Conservation (phyloP, 2,888 invertebrate species). For the Cosmorhoe ocellata region DNA sequence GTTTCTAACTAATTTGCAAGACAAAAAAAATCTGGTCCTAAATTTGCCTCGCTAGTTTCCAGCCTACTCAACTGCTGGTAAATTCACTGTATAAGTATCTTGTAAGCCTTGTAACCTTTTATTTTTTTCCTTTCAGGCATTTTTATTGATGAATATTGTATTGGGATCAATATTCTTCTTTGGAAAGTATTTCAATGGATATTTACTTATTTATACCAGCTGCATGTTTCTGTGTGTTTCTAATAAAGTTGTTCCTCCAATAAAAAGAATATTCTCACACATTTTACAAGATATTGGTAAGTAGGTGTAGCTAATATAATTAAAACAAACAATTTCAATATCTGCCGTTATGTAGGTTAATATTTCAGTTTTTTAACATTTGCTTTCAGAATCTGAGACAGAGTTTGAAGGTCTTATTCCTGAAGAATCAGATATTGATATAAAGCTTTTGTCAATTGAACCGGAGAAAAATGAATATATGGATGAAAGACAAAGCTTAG, state of each 20-base stretch:
- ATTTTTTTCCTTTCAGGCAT: constrained; percentile 62
- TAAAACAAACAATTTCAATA: no score
- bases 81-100: no score
- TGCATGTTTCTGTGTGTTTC: constrained; percentile 56
- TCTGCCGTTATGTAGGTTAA: no score
- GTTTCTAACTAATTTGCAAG: no score
- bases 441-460: constrained; percentile 69
- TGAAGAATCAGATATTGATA: constrained; percentile 64
- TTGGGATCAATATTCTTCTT: constrained; percentile 55
- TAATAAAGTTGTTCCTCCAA: constrained; percentile 57
- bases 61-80: no score
- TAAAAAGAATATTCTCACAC: constrained; percentile 53
- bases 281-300: constrained; percentile 70
- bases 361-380: neutral
- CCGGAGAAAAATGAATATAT: constrained; percentile 51
- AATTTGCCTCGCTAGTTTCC: no score
- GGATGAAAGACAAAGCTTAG: constrained; percentile 70
- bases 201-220: constrained; percentile 57
- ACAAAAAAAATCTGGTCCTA: no score
- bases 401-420: constrained; percentile 74
- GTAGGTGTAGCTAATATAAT: no score
- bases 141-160: constrained; percentile 63
- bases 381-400: constrained; percentile 66
- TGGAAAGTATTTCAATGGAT: constrained; percentile 67
- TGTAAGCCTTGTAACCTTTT: no score